These are phyloP conservation scores for Diadumene lineata DNA, from an alignment of 92 coral and sea anemone genomes.

Conservation along the genomic window DNA sequence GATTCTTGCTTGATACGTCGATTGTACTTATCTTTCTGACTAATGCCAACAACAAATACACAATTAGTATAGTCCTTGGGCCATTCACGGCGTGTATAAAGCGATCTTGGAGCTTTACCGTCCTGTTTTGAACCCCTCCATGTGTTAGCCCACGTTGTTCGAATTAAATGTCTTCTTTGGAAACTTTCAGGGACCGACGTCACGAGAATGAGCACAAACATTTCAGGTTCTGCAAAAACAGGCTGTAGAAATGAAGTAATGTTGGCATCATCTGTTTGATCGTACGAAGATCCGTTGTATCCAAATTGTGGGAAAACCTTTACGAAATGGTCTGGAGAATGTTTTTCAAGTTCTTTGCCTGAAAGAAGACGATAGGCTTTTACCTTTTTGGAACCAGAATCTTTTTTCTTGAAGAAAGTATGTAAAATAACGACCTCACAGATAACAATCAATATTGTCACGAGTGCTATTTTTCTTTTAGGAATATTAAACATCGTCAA, in stretches of 20 bases:
- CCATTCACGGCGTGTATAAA: constrained; percentile 23
- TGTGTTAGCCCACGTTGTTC: constrained; percentile 46
- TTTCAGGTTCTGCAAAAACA: constrained; percentile 26
- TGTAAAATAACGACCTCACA: constrained; percentile 11
- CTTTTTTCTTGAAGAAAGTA: background rate
- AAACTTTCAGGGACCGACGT: constrained; percentile 36
- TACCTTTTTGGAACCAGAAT: constrained; percentile 3
- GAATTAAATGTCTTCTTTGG: constrained; percentile 27
- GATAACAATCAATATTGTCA: background rate
- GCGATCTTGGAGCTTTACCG: constrained; percentile 32
- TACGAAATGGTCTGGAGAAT: constrained; percentile 17
- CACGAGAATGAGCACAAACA: constrained; percentile 36
- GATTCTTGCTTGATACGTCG: constrained; percentile 32
- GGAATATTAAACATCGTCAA: constrained; percentile 13
- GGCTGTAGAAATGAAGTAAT: constrained; percentile 21
- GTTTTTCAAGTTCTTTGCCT: constrained; percentile 25
- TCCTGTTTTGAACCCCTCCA: constrained; percentile 34
- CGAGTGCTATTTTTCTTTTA: constrained; percentile 12
- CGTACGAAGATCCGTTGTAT: background rate
- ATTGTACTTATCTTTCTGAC: constrained; percentile 22
- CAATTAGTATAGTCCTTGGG: constrained; percentile 17
- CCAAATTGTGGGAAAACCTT: constrained; percentile 19
- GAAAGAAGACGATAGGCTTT: constrained; percentile 38
- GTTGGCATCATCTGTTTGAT: background rate
- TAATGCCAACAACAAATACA: constrained; percentile 34